Percentiles rank a stretch among this genome's conserved stretches.
These are phyloP conservation scores for Drosophila novamexicana DNA, from an alignment of 1,140 invertebrate species.

Conservation along the genomic window DNA sequence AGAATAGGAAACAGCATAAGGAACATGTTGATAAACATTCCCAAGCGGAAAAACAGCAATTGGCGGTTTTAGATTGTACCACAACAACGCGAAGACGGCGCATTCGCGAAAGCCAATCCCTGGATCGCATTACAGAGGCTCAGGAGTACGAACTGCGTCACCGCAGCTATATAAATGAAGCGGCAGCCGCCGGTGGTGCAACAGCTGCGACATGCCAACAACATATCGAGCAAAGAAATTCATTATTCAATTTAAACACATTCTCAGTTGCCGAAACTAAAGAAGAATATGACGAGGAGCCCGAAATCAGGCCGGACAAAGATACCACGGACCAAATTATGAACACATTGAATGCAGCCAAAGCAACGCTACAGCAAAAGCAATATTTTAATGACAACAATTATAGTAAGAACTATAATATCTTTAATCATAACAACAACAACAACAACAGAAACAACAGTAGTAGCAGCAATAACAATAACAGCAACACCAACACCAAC, in stretches of 20 bases:
- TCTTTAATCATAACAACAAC: conserved; percentile 31
- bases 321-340: conserved; percentile 78
- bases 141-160: conserved; percentile 87
- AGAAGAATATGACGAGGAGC: conserved; percentile 73
- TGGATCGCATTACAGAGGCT: conserved; percentile 92
- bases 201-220: conserved; percentile 41
- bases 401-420: conserved; percentile 55
- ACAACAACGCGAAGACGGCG: conserved; percentile 85
- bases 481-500: conserved; percentile 37
- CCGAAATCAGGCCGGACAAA: conserved; percentile 54
- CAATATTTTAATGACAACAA: conserved; percentile 77
- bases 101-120: conserved; percentile 91
- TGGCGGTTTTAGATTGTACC: conserved; percentile 25
- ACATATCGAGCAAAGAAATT: conserved; percentile 77
- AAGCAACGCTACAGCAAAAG: conserved; percentile 77
- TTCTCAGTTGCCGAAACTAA: conserved; percentile 75
- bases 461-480: conserved; percentile 42
- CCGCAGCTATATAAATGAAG: conserved; percentile 64
- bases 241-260: conserved; percentile 72
- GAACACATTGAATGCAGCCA: conserved; percentile 74
- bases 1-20: conserved; percentile 70
- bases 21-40: conserved; percentile 74
- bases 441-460: conserved; percentile 37
- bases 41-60: conserved; percentile 57
- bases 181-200: conserved; percentile 20